These are phyloP conservation scores for Drusus annulatus DNA, from an alignment of 1,140 invertebrate species.

Conservation along the genomic window DNA sequence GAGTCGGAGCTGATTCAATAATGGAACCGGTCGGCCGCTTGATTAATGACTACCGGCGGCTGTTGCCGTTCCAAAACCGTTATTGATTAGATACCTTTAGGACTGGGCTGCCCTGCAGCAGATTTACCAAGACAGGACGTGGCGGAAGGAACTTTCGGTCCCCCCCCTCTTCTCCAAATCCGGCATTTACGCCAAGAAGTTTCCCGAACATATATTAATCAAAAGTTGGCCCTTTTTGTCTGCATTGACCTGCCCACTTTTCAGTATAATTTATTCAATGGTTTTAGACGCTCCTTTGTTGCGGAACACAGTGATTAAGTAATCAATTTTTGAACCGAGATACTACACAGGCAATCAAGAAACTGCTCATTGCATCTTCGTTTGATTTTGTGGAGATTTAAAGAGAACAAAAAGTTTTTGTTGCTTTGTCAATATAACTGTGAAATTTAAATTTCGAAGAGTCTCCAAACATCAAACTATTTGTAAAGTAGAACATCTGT, in stretches of 20 bases:
- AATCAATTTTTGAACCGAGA: too few species aligned
- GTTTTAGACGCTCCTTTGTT: neutral
- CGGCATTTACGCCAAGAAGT: neutral
- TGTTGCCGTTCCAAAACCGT: conserved; percentile 20
- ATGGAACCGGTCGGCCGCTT: conserved; percentile 40
- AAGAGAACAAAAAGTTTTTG: too few species aligned
- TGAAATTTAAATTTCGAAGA: too few species aligned
- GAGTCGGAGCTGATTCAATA: conserved; percentile 41
- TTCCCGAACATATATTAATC: conserved; percentile 21
- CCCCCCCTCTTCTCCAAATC: neutral
- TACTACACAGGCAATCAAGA: too few species aligned
- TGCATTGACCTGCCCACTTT: conserved; percentile 14
- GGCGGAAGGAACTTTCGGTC: conserved; percentile 14
- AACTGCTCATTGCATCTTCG: too few species aligned
- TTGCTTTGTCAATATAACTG: too few species aligned
- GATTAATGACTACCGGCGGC: conserved; percentile 31
- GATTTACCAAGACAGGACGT: conserved; percentile 7
- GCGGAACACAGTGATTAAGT: too few species aligned
- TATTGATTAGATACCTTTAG: conserved; percentile 21
- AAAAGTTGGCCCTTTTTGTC: conserved; percentile 12
- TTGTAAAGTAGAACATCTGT: too few species aligned
- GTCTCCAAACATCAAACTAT: too few species aligned
- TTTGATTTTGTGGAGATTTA: too few species aligned
- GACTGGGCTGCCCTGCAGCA: conserved; percentile 8
- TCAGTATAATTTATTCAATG: conserved; percentile 14